Evolutionary conservation across 2,113 vertebrate species (phyloP).

Genomic region (Chloropsis cyanopogon): DNA sequence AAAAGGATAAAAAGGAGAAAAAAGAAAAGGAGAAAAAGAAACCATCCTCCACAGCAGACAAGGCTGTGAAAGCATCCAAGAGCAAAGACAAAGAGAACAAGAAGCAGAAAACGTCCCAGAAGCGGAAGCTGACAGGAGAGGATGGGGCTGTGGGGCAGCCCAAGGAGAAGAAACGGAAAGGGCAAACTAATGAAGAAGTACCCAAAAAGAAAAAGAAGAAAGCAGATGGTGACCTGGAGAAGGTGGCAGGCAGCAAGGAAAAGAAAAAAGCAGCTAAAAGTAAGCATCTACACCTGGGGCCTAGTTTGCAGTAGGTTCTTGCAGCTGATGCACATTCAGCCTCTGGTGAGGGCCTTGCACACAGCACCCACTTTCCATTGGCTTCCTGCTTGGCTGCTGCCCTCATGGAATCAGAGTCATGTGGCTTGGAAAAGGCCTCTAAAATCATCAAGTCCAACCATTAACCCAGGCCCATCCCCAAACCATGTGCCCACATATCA

Average conservation of each 20-base stretch:
- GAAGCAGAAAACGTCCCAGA: conserved; percentile 50
- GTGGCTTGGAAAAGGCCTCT: too few species aligned
- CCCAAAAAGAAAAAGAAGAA: conserved; percentile 69
- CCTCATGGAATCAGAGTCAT: too few species aligned
- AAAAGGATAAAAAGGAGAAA: conserved; percentile 50
- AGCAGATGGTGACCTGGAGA: not conserved
- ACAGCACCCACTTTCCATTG: not conserved
- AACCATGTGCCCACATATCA: too few species aligned
- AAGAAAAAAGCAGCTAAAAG: conserved; percentile 73
- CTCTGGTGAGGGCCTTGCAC: not conserved
- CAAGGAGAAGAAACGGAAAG: conserved; percentile 60
- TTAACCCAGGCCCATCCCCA: too few species aligned
- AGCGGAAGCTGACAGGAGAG: conserved; percentile 49
- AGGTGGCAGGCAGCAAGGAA: conserved; percentile 31
- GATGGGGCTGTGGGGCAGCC: conserved; percentile 21
- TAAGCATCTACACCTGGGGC: conserved; percentile 17
- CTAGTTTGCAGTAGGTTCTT: not conserved
- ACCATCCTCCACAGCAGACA: not conserved
- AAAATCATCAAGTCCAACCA: too few species aligned
- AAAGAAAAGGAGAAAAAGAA: conserved; percentile 55
- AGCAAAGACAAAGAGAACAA: conserved; percentile 61
- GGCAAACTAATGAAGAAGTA: not conserved
- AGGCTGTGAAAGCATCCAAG: conserved; percentile 1
- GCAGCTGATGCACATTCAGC: not conserved
- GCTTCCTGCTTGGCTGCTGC: not conserved